phyloP scores from a whole-genome alignment of 2,888 invertebrate species.

The Strigamia crassipes region DNA sequence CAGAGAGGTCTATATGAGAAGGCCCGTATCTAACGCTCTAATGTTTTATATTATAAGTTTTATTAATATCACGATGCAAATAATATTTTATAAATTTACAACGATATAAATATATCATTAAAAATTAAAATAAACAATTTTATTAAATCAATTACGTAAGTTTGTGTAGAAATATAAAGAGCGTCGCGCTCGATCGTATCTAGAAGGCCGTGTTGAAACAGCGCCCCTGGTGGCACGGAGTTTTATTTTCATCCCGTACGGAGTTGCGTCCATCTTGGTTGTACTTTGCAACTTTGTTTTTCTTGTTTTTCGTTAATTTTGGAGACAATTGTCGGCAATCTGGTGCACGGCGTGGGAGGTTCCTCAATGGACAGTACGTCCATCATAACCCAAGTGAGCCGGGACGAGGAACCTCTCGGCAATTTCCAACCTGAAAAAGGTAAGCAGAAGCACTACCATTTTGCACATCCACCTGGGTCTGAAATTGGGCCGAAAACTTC shows the following conservation, averaged over 20 bases:
- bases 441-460: constrained; percentile 61
- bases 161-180: neutral
- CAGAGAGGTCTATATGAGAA: neutral
- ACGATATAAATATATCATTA: no score
- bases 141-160: neutral
- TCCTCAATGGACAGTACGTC: constrained; percentile 94
- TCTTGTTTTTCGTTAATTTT: constrained; percentile 19
- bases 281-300: constrained; percentile 44
- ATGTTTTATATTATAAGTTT: no score
- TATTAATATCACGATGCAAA: no score
- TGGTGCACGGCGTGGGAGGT: constrained; percentile 1
- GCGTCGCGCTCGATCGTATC: neutral
- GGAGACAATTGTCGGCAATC: constrained; percentile 3
- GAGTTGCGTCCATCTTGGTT: constrained; percentile 46
- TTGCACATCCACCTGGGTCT: neutral
- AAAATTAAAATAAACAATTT: neutral
- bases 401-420: constrained; percentile 95
- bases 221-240: neutral
- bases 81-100: no score
- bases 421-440: constrained; percentile 91
- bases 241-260: constrained; percentile 45
- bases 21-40: no score
- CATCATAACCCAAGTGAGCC: constrained; percentile 97
- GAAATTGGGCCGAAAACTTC: neutral
- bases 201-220: neutral